Evolutionary conservation across 2,888 invertebrate genomes (phyloP).

Genomic region (Gryllus longicercus): DNA sequence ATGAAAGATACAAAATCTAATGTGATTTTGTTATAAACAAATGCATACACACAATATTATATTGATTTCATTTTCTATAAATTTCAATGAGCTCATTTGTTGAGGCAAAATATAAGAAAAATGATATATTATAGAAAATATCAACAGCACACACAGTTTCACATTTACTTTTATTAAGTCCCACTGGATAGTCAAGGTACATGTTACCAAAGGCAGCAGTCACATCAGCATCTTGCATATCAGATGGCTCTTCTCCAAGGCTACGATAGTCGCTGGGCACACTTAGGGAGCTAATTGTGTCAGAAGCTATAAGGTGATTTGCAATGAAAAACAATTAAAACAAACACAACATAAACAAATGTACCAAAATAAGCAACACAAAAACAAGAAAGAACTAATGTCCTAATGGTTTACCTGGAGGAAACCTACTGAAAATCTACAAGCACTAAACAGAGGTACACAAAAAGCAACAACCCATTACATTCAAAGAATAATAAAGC

Average conservation of each 20-base stretch:
- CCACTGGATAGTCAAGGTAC: slow-evolving; percentile 37
- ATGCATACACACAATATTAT: too few relatives aligned
- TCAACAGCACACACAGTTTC: neutral
- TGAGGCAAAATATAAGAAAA: too few relatives aligned
- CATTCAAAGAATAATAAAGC: too few relatives aligned
- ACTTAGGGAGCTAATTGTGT: slow-evolving; percentile 42
- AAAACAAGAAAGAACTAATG: slow-evolving; percentile 5
- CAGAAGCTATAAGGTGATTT: slow-evolving; percentile 38
- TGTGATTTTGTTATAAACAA: too few relatives aligned
- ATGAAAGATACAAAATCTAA: too few relatives aligned
- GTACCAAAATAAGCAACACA: slow-evolving; percentile 27
- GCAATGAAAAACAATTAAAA: slow-evolving; percentile 37
- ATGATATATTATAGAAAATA: too few relatives aligned
- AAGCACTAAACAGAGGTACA: slow-evolving; percentile 21
- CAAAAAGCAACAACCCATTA: slow-evolving; percentile 23
- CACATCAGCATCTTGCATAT: slow-evolving; percentile 37
- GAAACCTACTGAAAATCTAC: too few relatives aligned
- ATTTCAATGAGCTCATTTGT: too few relatives aligned
- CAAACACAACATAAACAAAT: slow-evolving; percentile 33
- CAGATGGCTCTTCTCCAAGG: slow-evolving; percentile 38
- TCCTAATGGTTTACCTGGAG: too few relatives aligned
- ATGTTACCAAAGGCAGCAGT: slow-evolving; percentile 30
- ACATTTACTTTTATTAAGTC: slow-evolving; percentile 38
- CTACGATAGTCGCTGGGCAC: slow-evolving; percentile 39
- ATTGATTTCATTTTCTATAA: too few relatives aligned